Evolutionary conservation across 2,888 invertebrate species (phyloP), one percentile per base, ranked within the genome.

Genomic region (Mimachlamys varia): DNA sequence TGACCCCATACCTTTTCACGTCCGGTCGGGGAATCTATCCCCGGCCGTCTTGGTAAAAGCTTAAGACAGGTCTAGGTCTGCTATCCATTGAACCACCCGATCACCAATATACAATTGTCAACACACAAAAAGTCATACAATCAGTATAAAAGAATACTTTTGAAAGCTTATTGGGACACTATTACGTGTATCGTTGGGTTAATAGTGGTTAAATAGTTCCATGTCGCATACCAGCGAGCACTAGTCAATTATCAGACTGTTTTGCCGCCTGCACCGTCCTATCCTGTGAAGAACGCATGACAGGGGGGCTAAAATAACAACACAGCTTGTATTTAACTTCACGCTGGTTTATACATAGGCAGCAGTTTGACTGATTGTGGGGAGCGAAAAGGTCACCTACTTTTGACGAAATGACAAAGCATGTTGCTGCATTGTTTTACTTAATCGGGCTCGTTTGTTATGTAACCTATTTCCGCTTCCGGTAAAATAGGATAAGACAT

Each of bases 401-500:
- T 76, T 33, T 13, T 76, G 76, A 76, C 76, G 33, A 76, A 27
- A 76, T 76, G 76, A 76, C 33, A 76, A 76, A 76, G 76, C 76
- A 33, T 33, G 27, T 76, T 76, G 76, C 22, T 12, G 27, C 33
- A 33, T 76, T 76, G 76, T 76, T 76, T 76, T 76, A 76, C 33
- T 76, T 76, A 76, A 33, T 33, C 76, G 76, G 76, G 27, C 0
- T n/a, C n/a, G 27, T 22, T 76, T 76, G 76, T 76, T 76, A 76
- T 76, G 76, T 76, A 76, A 76, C 76, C 33, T 3, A 33, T 76
- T 76, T 76, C 76, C 76, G 76, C 76, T 76, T 76, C 76, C 76
- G 22, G 76, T 33, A 33, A 76, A 76, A 76, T 76, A 33, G 15
- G 76, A 76, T 76, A 76, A 76, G 76, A 33, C 33, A 33, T 33